Conservation (phyloP, 2,888 invertebrate species). For the Ochropacha duplaris region DNA sequence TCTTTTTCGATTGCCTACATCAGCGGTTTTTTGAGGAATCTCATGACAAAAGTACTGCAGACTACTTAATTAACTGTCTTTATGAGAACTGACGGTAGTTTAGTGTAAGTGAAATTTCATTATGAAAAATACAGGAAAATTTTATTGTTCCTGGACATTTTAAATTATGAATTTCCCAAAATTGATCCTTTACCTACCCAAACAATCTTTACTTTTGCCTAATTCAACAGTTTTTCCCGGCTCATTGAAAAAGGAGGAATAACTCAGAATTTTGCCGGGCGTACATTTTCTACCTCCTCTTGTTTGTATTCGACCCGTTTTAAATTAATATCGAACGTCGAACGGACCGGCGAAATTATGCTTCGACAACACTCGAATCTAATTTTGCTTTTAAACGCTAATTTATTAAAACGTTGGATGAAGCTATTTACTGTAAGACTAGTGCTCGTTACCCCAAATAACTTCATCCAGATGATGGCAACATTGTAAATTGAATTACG, state of each 20-base stretch:
- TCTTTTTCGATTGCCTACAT: neutral
- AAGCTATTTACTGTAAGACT: neutral
- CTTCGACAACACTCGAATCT: constrained; percentile 36
- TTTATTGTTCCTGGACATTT: constrained; percentile 40
- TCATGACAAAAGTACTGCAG: too few relatives aligned
- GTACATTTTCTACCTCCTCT: constrained; percentile 40
- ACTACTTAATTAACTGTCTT: too few relatives aligned
- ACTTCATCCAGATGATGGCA: neutral
- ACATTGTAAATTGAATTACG: neutral
- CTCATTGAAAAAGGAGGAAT: constrained; percentile 42
- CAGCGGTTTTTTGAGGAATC: too few relatives aligned
- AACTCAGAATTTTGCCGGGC: constrained; percentile 36
- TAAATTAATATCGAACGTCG: constrained; percentile 57
- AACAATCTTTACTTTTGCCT: constrained; percentile 56
- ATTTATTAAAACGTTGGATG: neutral
- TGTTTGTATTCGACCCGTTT: constrained; percentile 48
- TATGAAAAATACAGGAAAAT: too few relatives aligned
- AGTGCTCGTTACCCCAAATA: neutral
- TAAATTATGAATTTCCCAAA: constrained; percentile 42
- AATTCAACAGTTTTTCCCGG: constrained; percentile 54
- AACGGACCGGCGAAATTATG: constrained; percentile 44
- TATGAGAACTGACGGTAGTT: too few relatives aligned
- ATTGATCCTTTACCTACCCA: constrained; percentile 49
- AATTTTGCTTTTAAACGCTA: neutral
- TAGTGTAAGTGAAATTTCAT: too few relatives aligned